Evolutionary conservation across 1,140 invertebrate genomes (phyloP).

Genomic region (Drosophila repletoides): DNA sequence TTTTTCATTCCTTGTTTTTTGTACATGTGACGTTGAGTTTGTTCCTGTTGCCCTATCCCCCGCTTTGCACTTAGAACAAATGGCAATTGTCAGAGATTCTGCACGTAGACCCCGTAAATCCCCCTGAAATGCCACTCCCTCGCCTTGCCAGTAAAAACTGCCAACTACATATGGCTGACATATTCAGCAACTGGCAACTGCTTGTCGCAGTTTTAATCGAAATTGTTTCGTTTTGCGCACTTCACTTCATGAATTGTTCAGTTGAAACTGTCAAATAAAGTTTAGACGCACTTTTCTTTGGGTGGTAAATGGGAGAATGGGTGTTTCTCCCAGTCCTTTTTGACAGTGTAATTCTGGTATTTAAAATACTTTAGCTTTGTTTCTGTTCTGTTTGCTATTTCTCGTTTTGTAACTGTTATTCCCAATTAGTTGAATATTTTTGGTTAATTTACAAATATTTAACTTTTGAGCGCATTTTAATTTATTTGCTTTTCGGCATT

Average conservation of each 20-base stretch:
- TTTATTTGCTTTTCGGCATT: slow-evolving; percentile 58
- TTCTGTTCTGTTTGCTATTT: slow-evolving; percentile 45
- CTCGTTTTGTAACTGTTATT: slow-evolving; percentile 33
- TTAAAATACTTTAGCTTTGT: slow-evolving; percentile 79
- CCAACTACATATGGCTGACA: slow-evolving; percentile 40
- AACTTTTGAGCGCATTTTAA: slow-evolving; percentile 47
- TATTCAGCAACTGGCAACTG: slow-evolving; percentile 31
- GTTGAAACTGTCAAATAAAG: slow-evolving; percentile 78
- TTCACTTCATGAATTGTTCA: slow-evolving; percentile 74
- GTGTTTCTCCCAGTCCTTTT: neutral
- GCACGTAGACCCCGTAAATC: slow-evolving; percentile 4
- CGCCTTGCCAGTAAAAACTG: slow-evolving; percentile 29
- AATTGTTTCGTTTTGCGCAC: slow-evolving; percentile 60
- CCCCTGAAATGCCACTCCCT: neutral
- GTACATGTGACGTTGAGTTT: slow-evolving; percentile 14
- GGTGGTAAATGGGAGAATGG: neutral
- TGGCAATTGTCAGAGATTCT: slow-evolving; percentile 50
- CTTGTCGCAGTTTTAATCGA: slow-evolving; percentile 74
- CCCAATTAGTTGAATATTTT: slow-evolving; percentile 70
- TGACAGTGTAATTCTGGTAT: slow-evolving; percentile 63
- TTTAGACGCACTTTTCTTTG: slow-evolving; percentile 55
- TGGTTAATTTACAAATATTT: slow-evolving; percentile 62
- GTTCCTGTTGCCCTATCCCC: slow-evolving; percentile 38
- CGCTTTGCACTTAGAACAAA: slow-evolving; percentile 41
- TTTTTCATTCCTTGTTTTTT: slow-evolving; percentile 11